Conservation (phyloP, 2,888 invertebrate genomes). For the Mythimna albipuncta region DNA sequence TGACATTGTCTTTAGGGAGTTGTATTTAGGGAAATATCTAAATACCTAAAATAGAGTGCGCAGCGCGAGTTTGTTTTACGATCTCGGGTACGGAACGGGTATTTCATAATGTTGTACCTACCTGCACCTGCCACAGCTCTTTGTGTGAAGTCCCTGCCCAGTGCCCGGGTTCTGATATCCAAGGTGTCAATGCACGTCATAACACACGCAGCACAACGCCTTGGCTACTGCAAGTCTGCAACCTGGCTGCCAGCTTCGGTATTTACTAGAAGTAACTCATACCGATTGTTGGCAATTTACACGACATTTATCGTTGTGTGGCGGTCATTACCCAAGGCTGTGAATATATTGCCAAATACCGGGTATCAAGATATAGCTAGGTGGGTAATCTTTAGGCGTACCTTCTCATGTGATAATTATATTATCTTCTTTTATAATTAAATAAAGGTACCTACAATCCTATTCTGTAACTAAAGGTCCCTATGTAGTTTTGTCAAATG, state of each 20-base stretch:
- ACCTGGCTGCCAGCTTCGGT: conserved; percentile 17
- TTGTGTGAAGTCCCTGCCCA: background rate
- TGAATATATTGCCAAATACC: conserved; percentile 50
- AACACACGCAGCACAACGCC: background rate
- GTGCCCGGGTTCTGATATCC: background rate
- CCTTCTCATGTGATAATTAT: background rate
- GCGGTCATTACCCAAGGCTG: conserved; percentile 48
- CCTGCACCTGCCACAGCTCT: conserved; percentile 2
- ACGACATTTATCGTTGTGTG: conserved; percentile 39
- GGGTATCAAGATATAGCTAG: background rate
- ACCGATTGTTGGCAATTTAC: conserved; percentile 39
- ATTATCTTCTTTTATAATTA: too few species aligned
- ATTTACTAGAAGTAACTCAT: conserved; percentile 40
- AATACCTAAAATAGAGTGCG: too few species aligned
- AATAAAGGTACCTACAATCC: background rate
- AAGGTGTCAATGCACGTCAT: conserved; percentile 39
- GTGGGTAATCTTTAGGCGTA: background rate
- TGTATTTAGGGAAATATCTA: too few species aligned
- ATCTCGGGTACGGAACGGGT: too few species aligned
- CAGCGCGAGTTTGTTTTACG: too few species aligned
- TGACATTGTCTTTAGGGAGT: too few species aligned
- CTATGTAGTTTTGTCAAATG: background rate
- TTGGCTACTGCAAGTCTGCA: conserved; percentile 23
- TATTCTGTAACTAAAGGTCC: too few species aligned
- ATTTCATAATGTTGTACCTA: background rate